Evolutionary conservation across 1,140 invertebrate species (phyloP).

Genomic region (Amyelois transitella): DNA sequence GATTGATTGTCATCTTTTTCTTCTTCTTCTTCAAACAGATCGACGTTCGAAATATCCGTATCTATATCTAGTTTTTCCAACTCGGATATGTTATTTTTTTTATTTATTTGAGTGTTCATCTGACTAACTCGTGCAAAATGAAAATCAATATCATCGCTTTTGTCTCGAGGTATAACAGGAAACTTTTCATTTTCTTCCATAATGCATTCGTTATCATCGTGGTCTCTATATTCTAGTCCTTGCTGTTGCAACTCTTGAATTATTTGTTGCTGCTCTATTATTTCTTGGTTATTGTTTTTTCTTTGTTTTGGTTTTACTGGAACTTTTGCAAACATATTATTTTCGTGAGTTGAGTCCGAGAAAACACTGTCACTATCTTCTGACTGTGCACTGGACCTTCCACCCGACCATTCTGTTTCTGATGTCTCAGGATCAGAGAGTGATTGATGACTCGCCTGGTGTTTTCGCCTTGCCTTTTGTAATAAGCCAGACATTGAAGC

Average conservation of each 20-base stretch:
- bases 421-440: slow-evolving; percentile 86
- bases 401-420: slow-evolving; percentile 83
- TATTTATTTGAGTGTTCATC: slow-evolving; percentile 37
- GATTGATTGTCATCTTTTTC: slow-evolving; percentile 77
- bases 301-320: slow-evolving; percentile 72
- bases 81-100: slow-evolving; percentile 63
- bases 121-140: slow-evolving; percentile 70
- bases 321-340: slow-evolving; percentile 79
- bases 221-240: slow-evolving; percentile 41
- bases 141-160: slow-evolving; percentile 68
- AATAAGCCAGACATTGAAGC: slow-evolving; percentile 86
- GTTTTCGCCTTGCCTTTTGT: slow-evolving; percentile 84
- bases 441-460: slow-evolving; percentile 76
- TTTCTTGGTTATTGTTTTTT: slow-evolving; percentile 70
- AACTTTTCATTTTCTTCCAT: slow-evolving; percentile 56
- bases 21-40: slow-evolving; percentile 75
- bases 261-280: slow-evolving; percentile 69
- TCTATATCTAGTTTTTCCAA: slow-evolving; percentile 72
- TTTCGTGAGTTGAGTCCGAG: slow-evolving; percentile 78
- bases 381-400: slow-evolving; percentile 78
- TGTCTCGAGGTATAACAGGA: slow-evolving; percentile 47
- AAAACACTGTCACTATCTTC: slow-evolving; percentile 83
- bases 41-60: slow-evolving; percentile 76
- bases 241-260: slow-evolving; percentile 70
- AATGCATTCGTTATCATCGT: slow-evolving; percentile 40